phyloP scores from a whole-genome alignment of 1,140 invertebrate species.

The Mycetomoellerius zeteki region DNA sequence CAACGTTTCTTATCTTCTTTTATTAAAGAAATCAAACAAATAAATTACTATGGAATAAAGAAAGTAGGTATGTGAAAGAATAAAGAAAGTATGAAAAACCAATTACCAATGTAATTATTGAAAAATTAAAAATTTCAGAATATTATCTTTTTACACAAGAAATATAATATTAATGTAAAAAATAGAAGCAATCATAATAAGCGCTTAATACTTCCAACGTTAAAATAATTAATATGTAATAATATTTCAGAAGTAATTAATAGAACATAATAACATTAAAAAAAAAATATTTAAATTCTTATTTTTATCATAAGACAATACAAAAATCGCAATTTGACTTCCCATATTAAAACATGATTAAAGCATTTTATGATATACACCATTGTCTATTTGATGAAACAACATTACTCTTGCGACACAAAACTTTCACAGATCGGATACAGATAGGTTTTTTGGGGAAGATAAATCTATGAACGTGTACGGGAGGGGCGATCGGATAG shows the following conservation, averaged over 20 bases:
- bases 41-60: no score
- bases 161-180: no score
- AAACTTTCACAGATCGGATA: not conserved
- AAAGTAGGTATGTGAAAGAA: no score
- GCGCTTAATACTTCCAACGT: no score
- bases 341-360: not conserved
- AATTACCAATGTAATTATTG: no score
- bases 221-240: not conserved
- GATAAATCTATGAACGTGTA: constrained; percentile 56
- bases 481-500: constrained; percentile 45
- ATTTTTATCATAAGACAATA: not conserved
- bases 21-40: no score
- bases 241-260: not conserved
- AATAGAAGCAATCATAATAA: no score
- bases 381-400: not conserved
- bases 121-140: no score
- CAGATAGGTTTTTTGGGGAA: constrained; percentile 47
- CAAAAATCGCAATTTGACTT: not conserved
- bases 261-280: no score
- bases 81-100: no score
- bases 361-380: not conserved
- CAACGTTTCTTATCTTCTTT: no score
- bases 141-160: no score
- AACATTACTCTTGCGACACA: not conserved
- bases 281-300: not conserved